phyloP scores from a whole-genome alignment of 1,140 invertebrate species.

The Macrocentrus cingulum region DNA sequence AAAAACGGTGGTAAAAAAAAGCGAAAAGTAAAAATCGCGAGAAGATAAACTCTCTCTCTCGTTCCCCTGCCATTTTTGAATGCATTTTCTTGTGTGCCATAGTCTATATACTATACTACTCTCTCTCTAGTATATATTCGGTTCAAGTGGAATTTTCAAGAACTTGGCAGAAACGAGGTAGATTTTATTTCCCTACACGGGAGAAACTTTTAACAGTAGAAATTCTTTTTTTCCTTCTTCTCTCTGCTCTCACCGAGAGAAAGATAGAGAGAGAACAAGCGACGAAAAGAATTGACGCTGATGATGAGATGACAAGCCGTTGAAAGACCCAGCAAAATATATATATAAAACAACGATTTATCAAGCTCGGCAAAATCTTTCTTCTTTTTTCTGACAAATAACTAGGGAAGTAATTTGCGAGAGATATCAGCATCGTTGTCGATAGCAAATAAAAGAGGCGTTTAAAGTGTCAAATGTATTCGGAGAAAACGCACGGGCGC shows the following conservation, averaged over 20 bases:
- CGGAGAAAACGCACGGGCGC: conserved; percentile 25
- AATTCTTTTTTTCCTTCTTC: too few relatives aligned
- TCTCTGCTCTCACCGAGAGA: too few relatives aligned
- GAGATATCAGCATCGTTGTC: background rate
- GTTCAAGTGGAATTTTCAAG: conserved; percentile 8
- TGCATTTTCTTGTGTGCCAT: background rate
- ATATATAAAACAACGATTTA: too few relatives aligned
- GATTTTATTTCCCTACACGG: conserved; percentile 7
- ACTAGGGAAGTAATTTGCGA: background rate
- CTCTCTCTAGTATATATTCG: conserved; percentile 1
- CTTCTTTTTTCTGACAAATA: background rate
- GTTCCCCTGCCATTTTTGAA: conserved; percentile 5
- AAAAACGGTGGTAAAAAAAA: background rate
- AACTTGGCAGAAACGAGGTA: conserved; percentile 2
- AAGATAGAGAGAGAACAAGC: too few relatives aligned
- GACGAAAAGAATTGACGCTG: too few relatives aligned
- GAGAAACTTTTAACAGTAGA: conserved; percentile 8
- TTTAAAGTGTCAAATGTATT: conserved; percentile 34
- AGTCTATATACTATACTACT: background rate
- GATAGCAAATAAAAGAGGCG: conserved; percentile 23
- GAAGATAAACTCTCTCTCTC: too few relatives aligned
- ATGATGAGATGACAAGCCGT: too few relatives aligned
- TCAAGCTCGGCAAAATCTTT: too few relatives aligned
- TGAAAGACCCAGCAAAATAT: too few relatives aligned
- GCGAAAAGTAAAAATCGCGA: conserved; percentile 8